phyloP scores from a whole-genome alignment of 2,797 vertebrate genomes.

The Pteronotus mesoamericanus region DNA sequence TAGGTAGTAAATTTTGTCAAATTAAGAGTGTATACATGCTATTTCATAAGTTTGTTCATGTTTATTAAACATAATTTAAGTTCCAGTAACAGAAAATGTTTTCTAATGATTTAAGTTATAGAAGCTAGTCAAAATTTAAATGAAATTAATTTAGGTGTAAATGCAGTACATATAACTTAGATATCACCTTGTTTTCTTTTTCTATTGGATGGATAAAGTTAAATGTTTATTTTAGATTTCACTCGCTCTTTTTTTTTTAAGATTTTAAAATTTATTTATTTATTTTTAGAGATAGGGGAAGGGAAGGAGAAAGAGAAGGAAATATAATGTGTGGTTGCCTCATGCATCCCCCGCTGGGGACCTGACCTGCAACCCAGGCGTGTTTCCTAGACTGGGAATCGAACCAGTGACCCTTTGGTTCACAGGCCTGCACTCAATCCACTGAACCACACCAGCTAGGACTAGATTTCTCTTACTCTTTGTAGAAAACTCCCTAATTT shows the following conservation, averaged over 20 bases:
- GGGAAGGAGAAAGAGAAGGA: too few species aligned
- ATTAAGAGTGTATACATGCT: neutral
- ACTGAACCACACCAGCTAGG: too few species aligned
- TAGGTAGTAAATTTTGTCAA: neutral
- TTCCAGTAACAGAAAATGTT: neutral
- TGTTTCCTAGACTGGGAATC: too few species aligned
- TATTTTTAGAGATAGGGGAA: too few species aligned
- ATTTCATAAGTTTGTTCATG: neutral
- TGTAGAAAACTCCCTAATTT: neutral
- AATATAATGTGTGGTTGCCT: too few species aligned
- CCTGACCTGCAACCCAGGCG: too few species aligned
- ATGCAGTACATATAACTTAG: neutral
- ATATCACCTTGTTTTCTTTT: neutral
- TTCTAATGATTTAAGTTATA: neutral
- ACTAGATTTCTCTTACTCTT: neutral
- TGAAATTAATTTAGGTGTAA: neutral
- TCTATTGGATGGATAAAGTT: neutral
- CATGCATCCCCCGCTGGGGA: too few species aligned
- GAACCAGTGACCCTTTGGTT: too few species aligned
- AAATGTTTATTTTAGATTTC: neutral
- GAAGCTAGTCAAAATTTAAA: neutral
- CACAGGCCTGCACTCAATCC: too few species aligned
- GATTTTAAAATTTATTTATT: too few species aligned
- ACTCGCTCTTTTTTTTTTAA: too few species aligned
- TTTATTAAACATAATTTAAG: neutral